These are phyloP conservation scores for Aethes cnicana DNA, from an alignment of 2,888 invertebrate species.

Conservation along the genomic window DNA sequence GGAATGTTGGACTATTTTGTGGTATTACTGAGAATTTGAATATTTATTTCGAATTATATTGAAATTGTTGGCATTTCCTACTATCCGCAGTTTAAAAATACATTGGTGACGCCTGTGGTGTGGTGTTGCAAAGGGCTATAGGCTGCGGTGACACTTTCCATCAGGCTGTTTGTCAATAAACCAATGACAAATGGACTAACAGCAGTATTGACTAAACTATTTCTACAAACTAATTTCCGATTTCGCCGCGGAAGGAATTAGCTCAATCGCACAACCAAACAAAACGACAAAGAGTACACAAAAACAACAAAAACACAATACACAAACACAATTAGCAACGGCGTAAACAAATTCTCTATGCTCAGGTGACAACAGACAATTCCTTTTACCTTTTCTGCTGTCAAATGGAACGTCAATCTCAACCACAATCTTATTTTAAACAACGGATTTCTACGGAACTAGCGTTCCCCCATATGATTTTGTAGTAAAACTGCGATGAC, in stretches of 20 bases:
- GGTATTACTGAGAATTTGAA: too few species aligned
- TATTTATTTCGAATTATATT: too few species aligned
- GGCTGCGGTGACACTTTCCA: too few species aligned
- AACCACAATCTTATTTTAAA: slow-evolving; percentile 2
- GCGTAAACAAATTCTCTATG: slow-evolving; percentile 52
- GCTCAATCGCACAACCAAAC: slow-evolving; percentile 26
- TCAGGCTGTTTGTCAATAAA: too few species aligned
- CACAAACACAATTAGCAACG: slow-evolving; percentile 55
- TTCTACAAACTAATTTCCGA: slow-evolving; percentile 13
- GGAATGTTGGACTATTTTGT: too few species aligned
- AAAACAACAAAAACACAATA: slow-evolving; percentile 31
- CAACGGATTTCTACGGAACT: neutral
- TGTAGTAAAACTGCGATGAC: neutral
- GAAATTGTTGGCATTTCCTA: too few species aligned
- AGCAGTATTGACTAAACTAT: too few species aligned
- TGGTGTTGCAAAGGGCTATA: too few species aligned
- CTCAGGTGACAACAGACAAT: slow-evolving; percentile 59
- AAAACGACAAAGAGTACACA: slow-evolving; percentile 34
- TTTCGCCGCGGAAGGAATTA: slow-evolving; percentile 25
- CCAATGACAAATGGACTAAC: too few species aligned
- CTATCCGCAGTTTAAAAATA: too few species aligned
- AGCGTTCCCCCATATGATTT: neutral
- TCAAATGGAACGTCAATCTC: slow-evolving; percentile 47
- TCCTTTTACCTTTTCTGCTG: slow-evolving; percentile 48
- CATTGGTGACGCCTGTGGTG: too few species aligned